Evolutionary conservation across 2,888 invertebrate species (phyloP), one percentile per base, ranked within the genome.

Genomic region (Tinea trinotella): DNA sequence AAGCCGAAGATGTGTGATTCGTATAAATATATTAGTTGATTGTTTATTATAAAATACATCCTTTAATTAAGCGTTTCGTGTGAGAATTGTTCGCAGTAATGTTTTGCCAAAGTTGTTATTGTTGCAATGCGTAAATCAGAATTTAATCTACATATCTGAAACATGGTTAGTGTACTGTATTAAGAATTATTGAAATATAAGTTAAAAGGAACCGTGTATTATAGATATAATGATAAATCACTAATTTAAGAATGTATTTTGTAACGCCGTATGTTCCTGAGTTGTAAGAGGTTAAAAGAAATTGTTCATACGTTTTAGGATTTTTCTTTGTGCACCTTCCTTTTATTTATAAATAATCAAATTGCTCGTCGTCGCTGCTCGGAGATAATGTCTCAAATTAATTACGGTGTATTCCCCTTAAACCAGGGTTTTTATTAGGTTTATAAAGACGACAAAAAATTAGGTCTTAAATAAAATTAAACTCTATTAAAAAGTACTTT

Each of bases 61-160:
- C n/a, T n/a, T n/a, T n/a, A n/a, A n/a, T n/a, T n/a, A n/a, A n/a
- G 6, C 40, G 67, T 76, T 75, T 70, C 70, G 58, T 15, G 40
- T 40, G 40, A 40, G 13, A 2, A 3, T 1, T 13, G 13, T 4
- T 40, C 40, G 13, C 40, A 40, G 71, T n/a, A 70, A 71, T 68
- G 57, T 74, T 74, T 74, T 70, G 78, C 77, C 79, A 83, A 83
- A 82, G 50, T 53, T 40, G 53, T 81, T 77, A 71, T 82, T 78
- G 71, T 82, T 79, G 83, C 81, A 20, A 73, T 73, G 83, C 81
- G 77, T 79, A 83, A 82, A 81, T 81, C 82, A 74, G 84, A 85
- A 85, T 85, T 85, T 85, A 85, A 80, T 83, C 80, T 68, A 85
- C 85, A 85, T 85, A 85, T 85, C 85, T 83, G 81, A 82, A 84